Percentiles rank a stretch among this genome's conserved stretches.
phyloP scores from a whole-genome alignment of 2,113 vertebrate species.

The Tachysurus vachellii region DNA sequence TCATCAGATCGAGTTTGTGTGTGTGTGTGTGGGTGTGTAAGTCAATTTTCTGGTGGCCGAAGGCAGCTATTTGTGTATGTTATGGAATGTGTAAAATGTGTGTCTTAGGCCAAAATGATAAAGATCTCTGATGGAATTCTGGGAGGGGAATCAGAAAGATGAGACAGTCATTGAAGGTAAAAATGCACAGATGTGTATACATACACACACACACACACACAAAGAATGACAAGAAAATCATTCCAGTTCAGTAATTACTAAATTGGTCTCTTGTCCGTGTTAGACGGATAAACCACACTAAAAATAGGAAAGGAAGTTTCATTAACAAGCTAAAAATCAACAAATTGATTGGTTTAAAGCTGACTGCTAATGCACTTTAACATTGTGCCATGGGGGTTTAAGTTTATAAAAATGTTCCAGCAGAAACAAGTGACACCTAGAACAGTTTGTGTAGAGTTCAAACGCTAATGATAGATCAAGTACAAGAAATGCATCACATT shows the following conservation, averaged over 20 bases:
- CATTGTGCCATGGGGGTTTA: not conserved
- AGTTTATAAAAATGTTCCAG: not conserved
- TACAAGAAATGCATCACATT: not conserved
- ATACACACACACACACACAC: no score
- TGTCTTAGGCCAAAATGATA: conserved; percentile 9
- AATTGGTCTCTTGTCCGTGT: not conserved
- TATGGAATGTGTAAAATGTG: conserved; percentile 27
- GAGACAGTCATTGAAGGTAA: not conserved
- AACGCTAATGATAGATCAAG: not conserved
- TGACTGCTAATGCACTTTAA: not conserved
- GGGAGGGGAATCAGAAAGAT: not conserved
- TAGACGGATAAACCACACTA: not conserved
- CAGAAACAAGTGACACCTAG: not conserved
- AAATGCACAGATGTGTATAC: not conserved
- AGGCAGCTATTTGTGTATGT: not conserved
- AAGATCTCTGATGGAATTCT: conserved; percentile 36
- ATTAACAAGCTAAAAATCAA: not conserved
- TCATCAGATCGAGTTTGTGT: not conserved
- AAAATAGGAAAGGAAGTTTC: not conserved
- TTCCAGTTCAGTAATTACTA: not conserved
- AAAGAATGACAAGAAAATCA: not conserved
- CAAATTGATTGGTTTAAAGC: not conserved
- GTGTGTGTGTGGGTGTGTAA: not conserved
- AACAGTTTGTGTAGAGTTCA: not conserved
- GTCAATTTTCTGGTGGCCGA: not conserved